Percentiles rank a stretch among this genome's conserved stretches.
Conservation (phyloP, 2,888 invertebrate species). For the Cephus sareptanus region DNA sequence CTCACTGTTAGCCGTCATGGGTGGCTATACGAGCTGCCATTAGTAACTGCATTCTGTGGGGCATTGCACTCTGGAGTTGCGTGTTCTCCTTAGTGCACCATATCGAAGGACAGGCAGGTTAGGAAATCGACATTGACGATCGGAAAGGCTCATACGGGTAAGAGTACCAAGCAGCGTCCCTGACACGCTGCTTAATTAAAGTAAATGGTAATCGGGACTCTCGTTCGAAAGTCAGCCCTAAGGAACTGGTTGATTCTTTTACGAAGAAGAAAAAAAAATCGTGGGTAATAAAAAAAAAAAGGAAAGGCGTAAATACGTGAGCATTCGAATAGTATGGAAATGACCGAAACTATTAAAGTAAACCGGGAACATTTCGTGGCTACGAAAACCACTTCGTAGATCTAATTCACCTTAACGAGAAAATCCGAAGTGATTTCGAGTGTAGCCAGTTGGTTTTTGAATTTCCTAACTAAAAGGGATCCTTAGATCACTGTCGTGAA, state of each 20-base stretch:
- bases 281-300: background rate
- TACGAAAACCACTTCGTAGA: background rate
- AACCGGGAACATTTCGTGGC: background rate
- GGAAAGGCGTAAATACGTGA: background rate
- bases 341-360: background rate
- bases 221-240: background rate
- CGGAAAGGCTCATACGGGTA: background rate
- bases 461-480: background rate
- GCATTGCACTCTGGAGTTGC: constrained; percentile 38
- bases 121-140: background rate
- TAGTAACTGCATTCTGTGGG: constrained; percentile 33
- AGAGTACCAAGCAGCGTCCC: background rate
- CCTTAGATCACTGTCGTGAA: background rate
- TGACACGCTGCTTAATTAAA: background rate
- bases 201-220: background rate
- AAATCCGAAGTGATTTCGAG: background rate
- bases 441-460: background rate
- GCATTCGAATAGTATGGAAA: background rate
- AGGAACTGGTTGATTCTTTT: background rate
- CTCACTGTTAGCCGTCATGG: constrained; percentile 36
- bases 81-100: background rate
- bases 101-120: background rate
- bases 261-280: background rate
- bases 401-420: background rate
- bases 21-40: constrained; percentile 42